Evolutionary conservation across 2,113 vertebrate species (phyloP).

Genomic region (Elgaria multicarinata): DNA sequence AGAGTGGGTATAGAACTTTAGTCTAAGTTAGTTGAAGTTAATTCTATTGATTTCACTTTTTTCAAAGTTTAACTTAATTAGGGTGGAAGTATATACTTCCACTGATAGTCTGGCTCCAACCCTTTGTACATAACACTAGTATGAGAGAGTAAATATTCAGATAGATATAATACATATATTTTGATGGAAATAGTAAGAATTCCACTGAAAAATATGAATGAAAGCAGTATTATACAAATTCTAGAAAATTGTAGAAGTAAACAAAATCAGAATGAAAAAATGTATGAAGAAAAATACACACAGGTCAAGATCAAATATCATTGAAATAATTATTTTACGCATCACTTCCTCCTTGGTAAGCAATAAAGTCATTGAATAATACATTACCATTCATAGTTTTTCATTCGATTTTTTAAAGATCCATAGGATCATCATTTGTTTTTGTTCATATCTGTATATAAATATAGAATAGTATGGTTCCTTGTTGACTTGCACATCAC

Average conservation of each 20-base stretch:
- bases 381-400: conserved; percentile 37
- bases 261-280: neutral
- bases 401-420: conserved; percentile 42
- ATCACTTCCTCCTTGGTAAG: neutral
- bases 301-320: conserved; percentile 6
- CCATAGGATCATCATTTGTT: conserved; percentile 22
- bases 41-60: neutral
- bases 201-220: conserved; percentile 12
- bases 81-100: neutral
- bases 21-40: neutral
- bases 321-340: conserved; percentile 17
- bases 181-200: neutral
- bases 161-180: neutral
- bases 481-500: conserved; percentile 67
- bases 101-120: neutral
- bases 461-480: conserved; percentile 18
- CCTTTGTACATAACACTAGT: neutral
- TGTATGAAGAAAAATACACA: neutral
- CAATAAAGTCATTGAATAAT: conserved; percentile 40
- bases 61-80: neutral
- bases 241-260: neutral
- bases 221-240: neutral
- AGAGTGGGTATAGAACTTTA: neutral
- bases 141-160: neutral
- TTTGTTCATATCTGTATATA: conserved; percentile 38